Base-by-base conservation (phyloP, 2,113 vertebrate species). In the Theristicus caerulescens region DNA sequence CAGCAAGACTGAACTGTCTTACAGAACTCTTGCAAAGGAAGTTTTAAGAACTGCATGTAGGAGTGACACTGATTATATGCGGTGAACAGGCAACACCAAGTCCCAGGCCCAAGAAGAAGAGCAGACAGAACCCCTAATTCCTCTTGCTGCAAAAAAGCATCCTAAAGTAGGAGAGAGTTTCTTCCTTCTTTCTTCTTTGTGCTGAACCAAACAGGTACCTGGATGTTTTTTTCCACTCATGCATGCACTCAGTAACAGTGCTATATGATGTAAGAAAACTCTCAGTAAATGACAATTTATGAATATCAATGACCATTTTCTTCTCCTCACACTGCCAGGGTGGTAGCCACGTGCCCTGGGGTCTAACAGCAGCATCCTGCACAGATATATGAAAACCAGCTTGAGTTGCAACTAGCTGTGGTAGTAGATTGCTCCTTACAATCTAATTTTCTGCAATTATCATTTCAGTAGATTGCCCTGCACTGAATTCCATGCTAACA, bases 311-410 rank as follows among this genome's bases (percentile, higher is more conserved):
- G 26, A 64, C 22, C 7, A 2, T 29, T 42, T 80, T 81, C 59
- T 80, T 67, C 31, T 66, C 5, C 15, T 79, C 26, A 40, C 9
- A 4, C 8, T 88, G 26, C 40, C 21, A 36, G 70, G 20, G 14
- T 49, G 21, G 52, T 27, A 85, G 52, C 42, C 55, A 25, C 40
- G 31, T 77, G 64, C 25, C 25, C 18, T 46, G 54, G 21, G 21
- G 34, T 52, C 54, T 82, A 36, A 29, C 29, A 52, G 27, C 13
- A 22, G 31, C 44, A 57, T 55, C 22, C 42, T 67, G 10, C 1
- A 2, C 38, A 71, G 13, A 5, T 79, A 29, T 2, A 29, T 0
- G 0, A 72, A 82, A 87, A 82, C 2, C 21, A 76, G 7, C 32
- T 20, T 31, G 21, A 27, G 8, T 42, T 76, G 11, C 42, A 9